phyloP scores from a whole-genome alignment of 2,113 vertebrate species.

The Polypterus senegalus region DNA sequence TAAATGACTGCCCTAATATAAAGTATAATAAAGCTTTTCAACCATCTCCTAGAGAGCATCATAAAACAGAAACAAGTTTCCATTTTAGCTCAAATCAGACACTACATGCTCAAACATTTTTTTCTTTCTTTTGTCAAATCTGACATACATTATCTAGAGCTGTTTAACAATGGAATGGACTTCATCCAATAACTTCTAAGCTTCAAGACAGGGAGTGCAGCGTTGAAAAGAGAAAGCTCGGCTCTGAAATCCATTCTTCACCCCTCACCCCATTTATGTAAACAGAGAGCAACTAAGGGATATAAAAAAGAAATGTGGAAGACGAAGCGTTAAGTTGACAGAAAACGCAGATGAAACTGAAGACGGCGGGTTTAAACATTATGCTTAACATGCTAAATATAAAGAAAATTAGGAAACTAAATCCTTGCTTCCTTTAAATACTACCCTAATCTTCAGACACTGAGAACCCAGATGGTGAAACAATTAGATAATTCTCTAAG shows the following conservation, averaged over 20 bases:
- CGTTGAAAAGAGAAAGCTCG: too few relatives aligned
- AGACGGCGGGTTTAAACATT: constrained; percentile 48
- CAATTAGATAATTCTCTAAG: constrained; percentile 39
- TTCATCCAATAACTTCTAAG: too few relatives aligned
- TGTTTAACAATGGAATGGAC: too few relatives aligned
- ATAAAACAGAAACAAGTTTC: neutral
- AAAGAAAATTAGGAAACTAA: constrained; percentile 47
- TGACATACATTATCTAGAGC: too few relatives aligned
- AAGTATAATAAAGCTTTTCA: too few relatives aligned
- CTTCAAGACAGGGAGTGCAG: too few relatives aligned
- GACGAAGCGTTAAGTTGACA: neutral
- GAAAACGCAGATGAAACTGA: constrained; percentile 35
- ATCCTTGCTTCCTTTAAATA: constrained; percentile 35
- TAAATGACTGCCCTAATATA: too few relatives aligned
- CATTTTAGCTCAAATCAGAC: neutral
- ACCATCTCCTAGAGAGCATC: too few relatives aligned
- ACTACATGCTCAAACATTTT: neutral
- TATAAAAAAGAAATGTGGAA: neutral
- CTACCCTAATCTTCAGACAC: constrained; percentile 40
- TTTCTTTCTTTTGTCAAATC: neutral
- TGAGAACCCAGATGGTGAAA: constrained; percentile 56
- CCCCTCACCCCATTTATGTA: neutral
- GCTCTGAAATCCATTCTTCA: neutral
- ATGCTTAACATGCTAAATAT: constrained; percentile 44
- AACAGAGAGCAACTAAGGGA: neutral